Base-by-base conservation (phyloP, 1,140 invertebrate genomes). In the Pteromalus puparum region DNA sequence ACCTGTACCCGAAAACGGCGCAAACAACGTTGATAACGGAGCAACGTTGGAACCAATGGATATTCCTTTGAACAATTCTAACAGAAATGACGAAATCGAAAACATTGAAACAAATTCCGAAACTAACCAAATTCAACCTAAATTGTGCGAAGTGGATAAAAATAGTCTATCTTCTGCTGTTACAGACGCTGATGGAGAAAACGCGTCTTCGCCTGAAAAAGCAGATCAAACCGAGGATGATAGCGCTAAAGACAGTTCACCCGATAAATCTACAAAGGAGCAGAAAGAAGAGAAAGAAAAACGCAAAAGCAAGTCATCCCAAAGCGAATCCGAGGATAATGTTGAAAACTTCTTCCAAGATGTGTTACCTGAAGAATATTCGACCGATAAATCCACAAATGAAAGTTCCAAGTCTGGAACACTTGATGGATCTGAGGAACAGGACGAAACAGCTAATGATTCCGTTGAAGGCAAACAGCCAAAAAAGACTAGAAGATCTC, bases 281-380 rank as follows among this genome's bases (percentile, higher is more conserved):
- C 18, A 30, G 46, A 76, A 2, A 1, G 28, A 48, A 75, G 72
- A 76, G 5, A 42, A 5, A 74, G 3, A 30, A 30, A 61, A 21
- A 24, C 13, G 18, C 1, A 82, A 42, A 68, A 61, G 13, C 28
- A 42, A 75, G 2, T 68, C 21, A 53, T 42, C 24, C 46, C 76
- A 85, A 30, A 65, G 79, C 48, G 85, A 87, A 53, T 61, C 77
- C 15, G 77, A 87, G 21, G n/a, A 67, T 1, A 67, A 68, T 67
- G 10, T 30, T 18, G 75, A 30, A 67, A 30, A 75, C 61, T 53
- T 89, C 15, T 89, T 90, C 46, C 84, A 87, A 83, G 85, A 90
- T 68, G 83, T 88, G 26, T 24, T 86, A 30, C 86, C 77, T 48
- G 86, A 87, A 24, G 21, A 79, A 24, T 70, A 85, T 53, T 73